phyloP scores from a whole-genome alignment of 2,113 vertebrate species.

The Pachypanchax playfairii region DNA sequence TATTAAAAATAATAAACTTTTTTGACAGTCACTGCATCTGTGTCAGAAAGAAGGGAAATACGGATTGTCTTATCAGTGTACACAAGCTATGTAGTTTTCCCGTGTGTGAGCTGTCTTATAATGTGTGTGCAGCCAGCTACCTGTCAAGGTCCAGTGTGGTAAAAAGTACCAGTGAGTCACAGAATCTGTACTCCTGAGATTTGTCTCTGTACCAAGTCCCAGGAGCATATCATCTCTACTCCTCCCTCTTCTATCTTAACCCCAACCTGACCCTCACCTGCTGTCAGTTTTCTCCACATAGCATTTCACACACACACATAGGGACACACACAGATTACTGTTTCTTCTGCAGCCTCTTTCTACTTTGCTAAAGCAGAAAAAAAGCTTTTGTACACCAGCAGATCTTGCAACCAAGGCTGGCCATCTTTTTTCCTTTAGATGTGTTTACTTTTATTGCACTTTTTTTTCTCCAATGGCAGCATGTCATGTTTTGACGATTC shows the following conservation, averaged over 20 bases:
- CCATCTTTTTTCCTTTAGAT: slow-evolving; percentile 44
- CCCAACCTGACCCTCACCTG: slow-evolving; percentile 35
- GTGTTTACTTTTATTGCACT: slow-evolving; percentile 25
- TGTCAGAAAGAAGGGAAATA: background rate
- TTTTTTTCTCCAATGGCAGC: slow-evolving; percentile 16
- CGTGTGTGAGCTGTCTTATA: slow-evolving; percentile 13
- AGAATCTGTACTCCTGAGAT: slow-evolving; percentile 33
- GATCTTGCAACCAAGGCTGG: slow-evolving; percentile 46
- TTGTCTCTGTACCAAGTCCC: slow-evolving; percentile 17
- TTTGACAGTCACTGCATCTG: slow-evolving; percentile 1
- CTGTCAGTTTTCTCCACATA: slow-evolving; percentile 23
- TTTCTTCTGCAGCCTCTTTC: slow-evolving; percentile 10
- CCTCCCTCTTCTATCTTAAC: slow-evolving; percentile 11
- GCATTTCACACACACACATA: slow-evolving; percentile 13
- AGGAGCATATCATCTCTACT: slow-evolving; percentile 15
- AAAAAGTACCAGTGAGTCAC: slow-evolving; percentile 38
- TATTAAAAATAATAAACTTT: slow-evolving; percentile 30
- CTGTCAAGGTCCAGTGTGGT: slow-evolving; percentile 37
- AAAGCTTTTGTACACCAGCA: slow-evolving; percentile 32
- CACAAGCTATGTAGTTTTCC: slow-evolving; percentile 23
- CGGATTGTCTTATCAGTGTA: background rate
- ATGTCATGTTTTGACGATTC: slow-evolving; percentile 34
- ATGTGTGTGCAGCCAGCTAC: slow-evolving; percentile 1
- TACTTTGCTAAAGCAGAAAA: too few species aligned
- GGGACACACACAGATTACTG: slow-evolving; percentile 9